These are phyloP conservation scores for Nemurella pictetii DNA, from an alignment of 2,888 invertebrate species.

Conservation along the genomic window DNA sequence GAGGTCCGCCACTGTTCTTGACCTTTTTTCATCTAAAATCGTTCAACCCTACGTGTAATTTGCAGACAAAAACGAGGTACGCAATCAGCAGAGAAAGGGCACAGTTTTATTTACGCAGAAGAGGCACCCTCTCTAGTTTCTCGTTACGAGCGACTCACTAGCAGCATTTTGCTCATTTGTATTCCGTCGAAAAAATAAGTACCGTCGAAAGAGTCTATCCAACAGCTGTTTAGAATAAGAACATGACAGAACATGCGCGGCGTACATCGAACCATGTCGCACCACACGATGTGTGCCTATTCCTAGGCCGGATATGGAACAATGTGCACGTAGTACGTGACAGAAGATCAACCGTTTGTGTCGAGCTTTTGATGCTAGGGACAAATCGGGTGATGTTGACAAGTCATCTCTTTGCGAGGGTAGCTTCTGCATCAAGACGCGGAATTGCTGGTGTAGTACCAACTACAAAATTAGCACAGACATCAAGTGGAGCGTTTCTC, in stretches of 20 bases:
- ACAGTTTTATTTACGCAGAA: not conserved
- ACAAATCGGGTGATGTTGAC: too few relatives aligned
- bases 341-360: not conserved
- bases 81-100: not conserved
- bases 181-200: not conserved
- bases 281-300: not conserved
- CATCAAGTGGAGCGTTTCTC: too few relatives aligned
- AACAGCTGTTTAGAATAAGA: not conserved
- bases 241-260: not conserved
- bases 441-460: too few relatives aligned
- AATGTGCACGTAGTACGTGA: not conserved
- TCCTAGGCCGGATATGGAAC: not conserved
- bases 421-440: too few relatives aligned
- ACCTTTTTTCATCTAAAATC: too few relatives aligned
- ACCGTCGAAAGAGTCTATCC: not conserved
- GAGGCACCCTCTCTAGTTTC: not conserved
- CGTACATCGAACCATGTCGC: not conserved
- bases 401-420: too few relatives aligned
- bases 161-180: not conserved
- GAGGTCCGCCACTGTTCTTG: too few relatives aligned
- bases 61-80: not conserved
- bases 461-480: too few relatives aligned
- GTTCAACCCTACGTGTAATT: too few relatives aligned
- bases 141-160: not conserved
- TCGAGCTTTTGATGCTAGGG: not conserved